Base-by-base conservation (phyloP, 2,888 invertebrate genomes). In the Drosophila infuscata region DNA sequence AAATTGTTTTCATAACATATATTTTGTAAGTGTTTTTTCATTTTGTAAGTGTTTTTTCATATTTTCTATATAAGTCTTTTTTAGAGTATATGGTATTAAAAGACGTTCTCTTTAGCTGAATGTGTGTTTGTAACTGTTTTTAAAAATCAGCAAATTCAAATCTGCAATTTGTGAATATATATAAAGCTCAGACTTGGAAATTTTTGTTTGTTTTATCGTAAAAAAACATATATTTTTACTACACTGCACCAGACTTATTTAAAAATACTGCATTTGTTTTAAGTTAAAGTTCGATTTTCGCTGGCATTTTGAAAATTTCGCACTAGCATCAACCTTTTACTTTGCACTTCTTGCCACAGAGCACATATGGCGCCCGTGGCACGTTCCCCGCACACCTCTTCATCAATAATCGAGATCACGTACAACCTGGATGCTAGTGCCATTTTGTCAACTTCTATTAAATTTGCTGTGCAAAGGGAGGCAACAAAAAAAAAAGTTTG, bases 401-500 rank as follows among this genome's bases (percentile, higher is more conserved):
- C 64, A 70, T 70, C 78, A 71, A 63, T 71, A 64, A 53, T 63
- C 68, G 65, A 72, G 69, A 76, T 76, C 80, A 79, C 81, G 72
- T 79, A 72, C 72, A 76, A 61, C 64, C 48, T 48, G 36, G 51
- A 17, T 52, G 67, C 59, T 49, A 68, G 75, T 48, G 70, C 59
- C 75, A 68, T 79, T 79, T 81, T 81, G 79, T 82, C 81, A 75
- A 81, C 82, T 79, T 82, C 82, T 82, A 81, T 82, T 82, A 81
- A 81, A 82, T 81, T 75, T 79, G 65, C 68, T 54, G 65, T 51
- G 60, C 52, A 48, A 6, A 20, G 59, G 43, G 66, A 54, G 46
- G 46, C n/a, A n/a, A 25, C 0, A 25, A 25, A 25, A 53, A 48
- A 36, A 48, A 53, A 58, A 54, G 68, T 25, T 64, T 52, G 61